A percentile compares a stretch with the other conserved stretches of the same genome.
phyloP scores from a whole-genome alignment of 2,797 vertebrate species.

The Rhinella marina region DNA sequence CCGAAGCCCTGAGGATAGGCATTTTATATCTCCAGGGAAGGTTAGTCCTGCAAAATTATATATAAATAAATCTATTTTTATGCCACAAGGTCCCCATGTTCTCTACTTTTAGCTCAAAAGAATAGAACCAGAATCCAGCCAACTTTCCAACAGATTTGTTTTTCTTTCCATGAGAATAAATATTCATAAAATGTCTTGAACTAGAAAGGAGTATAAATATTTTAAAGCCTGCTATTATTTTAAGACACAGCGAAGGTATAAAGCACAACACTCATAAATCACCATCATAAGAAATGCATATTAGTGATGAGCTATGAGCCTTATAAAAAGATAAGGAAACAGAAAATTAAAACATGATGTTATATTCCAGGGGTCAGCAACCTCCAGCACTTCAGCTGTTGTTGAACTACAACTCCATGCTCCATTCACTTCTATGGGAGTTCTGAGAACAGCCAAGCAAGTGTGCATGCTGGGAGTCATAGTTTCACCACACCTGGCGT shows the following conservation, averaged over 20 bases:
- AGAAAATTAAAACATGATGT: not conserved
- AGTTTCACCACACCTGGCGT: no score
- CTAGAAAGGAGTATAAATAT: constrained; percentile 26
- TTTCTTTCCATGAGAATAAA: constrained; percentile 19
- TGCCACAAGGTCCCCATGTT: not conserved
- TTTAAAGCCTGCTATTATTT: constrained; percentile 13
- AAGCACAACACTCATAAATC: not conserved
- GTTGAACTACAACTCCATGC: no score
- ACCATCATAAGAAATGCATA: not conserved
- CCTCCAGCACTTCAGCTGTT: no score
- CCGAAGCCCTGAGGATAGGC: not conserved
- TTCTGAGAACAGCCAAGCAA: no score
- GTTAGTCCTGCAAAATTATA: not conserved
- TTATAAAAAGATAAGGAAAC: not conserved
- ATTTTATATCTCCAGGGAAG: constrained; percentile 15
- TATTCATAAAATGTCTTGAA: constrained; percentile 34
- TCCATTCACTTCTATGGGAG: no score
- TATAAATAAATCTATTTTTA: not conserved
- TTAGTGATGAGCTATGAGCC: not conserved
- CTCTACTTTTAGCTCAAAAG: not conserved
- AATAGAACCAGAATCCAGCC: constrained; percentile 10
- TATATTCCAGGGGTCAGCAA: not conserved
- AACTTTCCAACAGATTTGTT: constrained; percentile 25
- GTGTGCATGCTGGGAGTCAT: no score
- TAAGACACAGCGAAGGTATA: not conserved